These are phyloP conservation scores for Elaphurus davidianus DNA, from an alignment of 2,113 vertebrate genomes.

Conservation along the genomic window DNA sequence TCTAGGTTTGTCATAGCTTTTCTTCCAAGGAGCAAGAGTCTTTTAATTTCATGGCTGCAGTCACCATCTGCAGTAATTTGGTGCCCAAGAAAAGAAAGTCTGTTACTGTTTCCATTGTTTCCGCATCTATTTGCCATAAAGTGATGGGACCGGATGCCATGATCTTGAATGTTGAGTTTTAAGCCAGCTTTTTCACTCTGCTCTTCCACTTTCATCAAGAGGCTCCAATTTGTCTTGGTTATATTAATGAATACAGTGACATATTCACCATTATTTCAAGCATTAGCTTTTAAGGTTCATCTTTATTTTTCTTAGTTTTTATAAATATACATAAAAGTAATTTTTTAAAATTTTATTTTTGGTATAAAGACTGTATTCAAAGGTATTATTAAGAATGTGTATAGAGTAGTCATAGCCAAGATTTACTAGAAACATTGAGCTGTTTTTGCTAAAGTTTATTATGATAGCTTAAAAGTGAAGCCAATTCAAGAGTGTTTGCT, in stretches of 20 bases:
- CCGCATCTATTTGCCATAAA: background rate
- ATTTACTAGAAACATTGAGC: background rate
- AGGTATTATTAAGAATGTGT: background rate
- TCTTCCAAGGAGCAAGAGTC: background rate
- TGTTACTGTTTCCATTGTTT: background rate
- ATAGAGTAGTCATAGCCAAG: background rate
- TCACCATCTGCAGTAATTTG: background rate
- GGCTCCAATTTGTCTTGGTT: background rate
- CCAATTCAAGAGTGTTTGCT: background rate
- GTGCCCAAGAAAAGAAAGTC: background rate
- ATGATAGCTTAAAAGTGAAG: background rate
- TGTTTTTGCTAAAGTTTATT: background rate
- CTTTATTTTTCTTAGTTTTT: conserved; percentile 37
- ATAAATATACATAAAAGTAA: background rate
- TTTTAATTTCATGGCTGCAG: background rate
- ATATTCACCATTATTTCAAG: background rate
- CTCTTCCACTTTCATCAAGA: background rate
- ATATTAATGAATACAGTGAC: background rate
- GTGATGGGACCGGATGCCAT: background rate
- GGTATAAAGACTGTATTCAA: background rate
- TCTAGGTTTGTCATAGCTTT: background rate
- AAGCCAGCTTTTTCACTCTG: background rate
- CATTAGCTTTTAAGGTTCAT: background rate
- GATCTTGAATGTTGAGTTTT: background rate
- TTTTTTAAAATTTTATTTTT: background rate